Evolutionary conservation across 1,140 invertebrate species (phyloP).

Genomic region (Ostrea edulis): DNA sequence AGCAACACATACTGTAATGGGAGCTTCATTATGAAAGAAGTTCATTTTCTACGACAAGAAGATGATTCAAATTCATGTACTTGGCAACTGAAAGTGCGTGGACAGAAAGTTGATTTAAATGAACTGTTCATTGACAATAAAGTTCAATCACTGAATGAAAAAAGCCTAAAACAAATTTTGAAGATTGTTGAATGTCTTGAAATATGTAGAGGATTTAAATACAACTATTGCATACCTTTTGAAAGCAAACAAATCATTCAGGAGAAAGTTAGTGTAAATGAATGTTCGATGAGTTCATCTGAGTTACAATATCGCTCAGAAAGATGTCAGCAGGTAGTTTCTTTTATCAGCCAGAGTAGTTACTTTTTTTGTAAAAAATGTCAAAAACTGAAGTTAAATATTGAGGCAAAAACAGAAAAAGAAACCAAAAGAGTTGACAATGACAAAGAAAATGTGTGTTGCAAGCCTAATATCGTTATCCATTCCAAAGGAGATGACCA

Average conservation of each 20-base stretch:
- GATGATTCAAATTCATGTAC: not conserved
- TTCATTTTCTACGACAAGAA: not conserved
- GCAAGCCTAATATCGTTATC: not conserved
- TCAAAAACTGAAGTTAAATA: not conserved
- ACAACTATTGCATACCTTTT: not conserved
- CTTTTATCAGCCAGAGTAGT: not conserved
- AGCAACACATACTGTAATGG: not conserved
- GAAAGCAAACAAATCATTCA: slow-evolving; percentile 14
- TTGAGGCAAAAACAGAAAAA: not conserved
- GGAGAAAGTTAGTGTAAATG: not conserved
- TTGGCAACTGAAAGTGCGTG: slow-evolving; percentile 19
- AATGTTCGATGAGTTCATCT: too few relatives aligned
- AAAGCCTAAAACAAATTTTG: not conserved
- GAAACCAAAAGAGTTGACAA: not conserved
- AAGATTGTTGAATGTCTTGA: slow-evolving; percentile 6
- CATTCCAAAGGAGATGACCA: not conserved
- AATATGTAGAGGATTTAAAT: slow-evolving; percentile 15
- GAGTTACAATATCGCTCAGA: not conserved
- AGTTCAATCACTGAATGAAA: slow-evolving; percentile 6
- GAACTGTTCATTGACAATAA: not conserved
- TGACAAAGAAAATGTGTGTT: not conserved
- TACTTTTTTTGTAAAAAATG: not conserved
- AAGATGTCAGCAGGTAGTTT: slow-evolving; percentile 9
- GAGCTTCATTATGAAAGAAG: not conserved
- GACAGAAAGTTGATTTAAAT: slow-evolving; percentile 10